These are phyloP conservation scores for Colaptes auratus DNA, from an alignment of 2,113 vertebrate species.

Conservation along the genomic window DNA sequence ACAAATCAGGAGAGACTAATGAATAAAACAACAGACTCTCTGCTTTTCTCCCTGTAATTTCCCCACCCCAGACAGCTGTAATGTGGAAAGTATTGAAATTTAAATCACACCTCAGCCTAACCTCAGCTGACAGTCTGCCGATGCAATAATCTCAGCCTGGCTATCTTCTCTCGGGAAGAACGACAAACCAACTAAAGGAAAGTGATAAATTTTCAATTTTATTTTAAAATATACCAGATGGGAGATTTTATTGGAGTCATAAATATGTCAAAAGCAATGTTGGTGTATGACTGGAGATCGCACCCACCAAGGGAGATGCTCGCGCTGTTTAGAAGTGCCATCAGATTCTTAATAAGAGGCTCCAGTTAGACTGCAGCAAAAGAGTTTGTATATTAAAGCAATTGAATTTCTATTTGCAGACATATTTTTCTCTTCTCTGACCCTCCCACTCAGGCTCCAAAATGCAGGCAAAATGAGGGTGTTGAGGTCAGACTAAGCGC, in stretches of 20 bases:
- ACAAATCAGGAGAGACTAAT: slow-evolving; percentile 33
- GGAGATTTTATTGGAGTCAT: slow-evolving; percentile 83
- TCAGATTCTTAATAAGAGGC: slow-evolving; percentile 77
- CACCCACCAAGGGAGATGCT: slow-evolving; percentile 64
- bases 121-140: slow-evolving; percentile 61
- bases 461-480: slow-evolving; percentile 38
- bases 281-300: slow-evolving; percentile 71
- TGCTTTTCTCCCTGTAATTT: slow-evolving; percentile 52
- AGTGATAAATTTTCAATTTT: slow-evolving; percentile 84
- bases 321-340: slow-evolving; percentile 78
- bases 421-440: slow-evolving; percentile 36
- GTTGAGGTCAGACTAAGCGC: slow-evolving; percentile 47
- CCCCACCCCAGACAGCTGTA: slow-evolving; percentile 67
- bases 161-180: slow-evolving; percentile 75
- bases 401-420: slow-evolving; percentile 76
- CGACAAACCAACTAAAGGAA: slow-evolving; percentile 71
- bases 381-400: slow-evolving; percentile 75
- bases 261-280: slow-evolving; percentile 83
- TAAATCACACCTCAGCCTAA: slow-evolving; percentile 75
- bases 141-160: slow-evolving; percentile 71
- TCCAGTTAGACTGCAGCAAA: slow-evolving; percentile 69
- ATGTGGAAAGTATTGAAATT: slow-evolving; percentile 76
- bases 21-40: slow-evolving; percentile 49
- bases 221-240: slow-evolving; percentile 85
- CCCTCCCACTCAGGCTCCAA: neutral